Base-by-base conservation (phyloP, 2,113 vertebrate species). In the Struthidea cinerea region DNA sequence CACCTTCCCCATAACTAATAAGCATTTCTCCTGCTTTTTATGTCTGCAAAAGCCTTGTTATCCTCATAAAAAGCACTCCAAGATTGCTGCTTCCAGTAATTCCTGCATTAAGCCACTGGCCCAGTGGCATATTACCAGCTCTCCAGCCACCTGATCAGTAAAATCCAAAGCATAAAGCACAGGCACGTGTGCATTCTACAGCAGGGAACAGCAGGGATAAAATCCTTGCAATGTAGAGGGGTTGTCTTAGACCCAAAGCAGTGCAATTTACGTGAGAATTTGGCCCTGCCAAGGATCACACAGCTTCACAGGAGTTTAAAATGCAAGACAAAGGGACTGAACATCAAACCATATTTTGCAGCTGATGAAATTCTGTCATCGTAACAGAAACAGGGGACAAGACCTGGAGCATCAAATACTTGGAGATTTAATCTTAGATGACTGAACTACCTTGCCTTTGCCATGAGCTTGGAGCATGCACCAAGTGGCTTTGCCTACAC, bases 1-100 rank as follows among this genome's bases (percentile, higher is more conserved):
- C 97, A 94, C 97, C 98, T 98, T 97, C 96, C 89, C 97, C 97
- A 95, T 96, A 97, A 98, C 98, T 97, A 98, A 97, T 97, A 97
- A 97, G 98, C 92, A 77, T 97, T 97, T 96, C 96, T 97, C 60
- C 95, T 97, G 96, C 95, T 97, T 97, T 97, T 97, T 97, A 94
- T 97, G 96, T 93, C 92, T 96, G 71, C 89, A 96, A 97, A 93
- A 97, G 92, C 89, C 95, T 97, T 97, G 95, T 96, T 92, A 93
- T 93, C 96, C 96, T 96, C 96, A 93, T 96, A 94, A 97, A 97
- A 96, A 91, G 89, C 92, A 96, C 97, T 95, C 94, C 89, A 94
- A 84, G 94, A 89, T 46, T 86, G 77, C 88, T 89, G 84, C 94
- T 93, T 96, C 95, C 73, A 90, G 93, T 96, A 96, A 97, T 88